Conservation (phyloP, 2,888 invertebrate species). For the Campoplex capitator region DNA sequence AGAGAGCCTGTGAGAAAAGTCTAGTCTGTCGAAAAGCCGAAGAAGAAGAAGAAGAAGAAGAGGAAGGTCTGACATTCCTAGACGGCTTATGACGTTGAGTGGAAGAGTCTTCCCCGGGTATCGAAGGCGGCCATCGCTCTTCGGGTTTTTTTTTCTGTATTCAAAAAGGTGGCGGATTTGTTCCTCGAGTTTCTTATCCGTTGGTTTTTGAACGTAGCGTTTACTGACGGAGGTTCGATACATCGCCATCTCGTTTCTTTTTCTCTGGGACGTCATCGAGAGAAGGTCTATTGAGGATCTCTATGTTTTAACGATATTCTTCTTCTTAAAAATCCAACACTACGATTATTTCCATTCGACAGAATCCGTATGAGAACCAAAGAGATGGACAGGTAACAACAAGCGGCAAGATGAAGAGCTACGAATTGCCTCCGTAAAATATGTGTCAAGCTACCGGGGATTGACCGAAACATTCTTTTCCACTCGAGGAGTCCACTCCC, state of each 20-base stretch:
- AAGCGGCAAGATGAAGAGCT: slow-evolving; percentile 60
- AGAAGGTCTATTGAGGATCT: slow-evolving; percentile 18
- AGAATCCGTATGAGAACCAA: slow-evolving; percentile 38
- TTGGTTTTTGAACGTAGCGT: slow-evolving; percentile 66
- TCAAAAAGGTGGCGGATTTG: slow-evolving; percentile 82
- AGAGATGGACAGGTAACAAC: slow-evolving; percentile 44
- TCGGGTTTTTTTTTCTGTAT: slow-evolving; percentile 66
- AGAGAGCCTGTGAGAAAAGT: slow-evolving; percentile 11
- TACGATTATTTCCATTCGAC: slow-evolving; percentile 52
- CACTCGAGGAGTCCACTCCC: not conserved
- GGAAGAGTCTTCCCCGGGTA: slow-evolving; percentile 69
- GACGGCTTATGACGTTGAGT: slow-evolving; percentile 80
- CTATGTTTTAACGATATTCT: slow-evolving; percentile 27
- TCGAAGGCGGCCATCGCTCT: slow-evolving; percentile 76
- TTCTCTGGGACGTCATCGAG: slow-evolving; percentile 32
- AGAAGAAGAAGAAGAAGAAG: slow-evolving; percentile 56
- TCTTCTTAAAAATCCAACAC: slow-evolving; percentile 22
- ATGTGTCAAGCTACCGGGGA: slow-evolving; percentile 59
- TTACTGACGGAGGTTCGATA: slow-evolving; percentile 57
- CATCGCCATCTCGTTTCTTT: slow-evolving; percentile 24
- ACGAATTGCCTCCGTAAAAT: slow-evolving; percentile 35
- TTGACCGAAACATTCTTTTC: slow-evolving; percentile 40
- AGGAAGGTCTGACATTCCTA: slow-evolving; percentile 80
- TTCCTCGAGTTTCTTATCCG: slow-evolving; percentile 79
- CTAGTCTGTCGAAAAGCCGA: slow-evolving; percentile 35